phyloP scores from a whole-genome alignment of 2,113 vertebrate genomes.

The Seriola aureovittata region DNA sequence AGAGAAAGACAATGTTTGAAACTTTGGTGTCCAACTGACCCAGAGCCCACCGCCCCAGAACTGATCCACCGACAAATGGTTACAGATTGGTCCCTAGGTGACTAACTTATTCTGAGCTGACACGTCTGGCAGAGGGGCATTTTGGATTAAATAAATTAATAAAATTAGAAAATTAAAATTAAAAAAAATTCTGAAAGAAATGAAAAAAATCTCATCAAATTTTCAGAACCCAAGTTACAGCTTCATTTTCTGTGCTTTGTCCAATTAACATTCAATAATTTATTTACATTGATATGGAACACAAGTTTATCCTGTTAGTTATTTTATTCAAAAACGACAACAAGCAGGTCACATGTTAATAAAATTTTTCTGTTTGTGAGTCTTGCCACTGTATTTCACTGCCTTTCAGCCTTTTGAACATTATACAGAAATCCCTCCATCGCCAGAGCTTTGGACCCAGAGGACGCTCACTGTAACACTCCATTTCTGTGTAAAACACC shows the following conservation, averaged over 20 bases:
- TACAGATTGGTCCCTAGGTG: not conserved
- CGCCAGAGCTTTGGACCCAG: constrained; percentile 12
- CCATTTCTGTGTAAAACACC: constrained; percentile 30
- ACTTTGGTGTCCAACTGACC: not conserved
- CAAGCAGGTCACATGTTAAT: constrained; percentile 1
- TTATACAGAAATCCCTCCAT: not conserved
- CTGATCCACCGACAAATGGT: not conserved
- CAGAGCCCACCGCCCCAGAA: not conserved
- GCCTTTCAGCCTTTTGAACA: constrained; percentile 23
- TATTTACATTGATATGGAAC: not conserved
- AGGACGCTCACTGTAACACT: constrained; percentile 12
- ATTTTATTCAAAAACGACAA: not conserved
- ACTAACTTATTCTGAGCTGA: not conserved
- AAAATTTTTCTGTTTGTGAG: not conserved
- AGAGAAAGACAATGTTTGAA: constrained; percentile 13
- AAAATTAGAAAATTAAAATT: too few species aligned
- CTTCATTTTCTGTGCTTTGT: not conserved
- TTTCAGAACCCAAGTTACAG: not conserved
- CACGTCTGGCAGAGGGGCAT: not conserved
- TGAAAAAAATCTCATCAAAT: not conserved
- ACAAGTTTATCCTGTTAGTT: not conserved
- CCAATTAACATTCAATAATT: not conserved
- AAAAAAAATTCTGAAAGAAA: not conserved
- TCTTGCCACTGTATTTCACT: constrained; percentile 2
- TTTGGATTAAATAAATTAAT: not conserved